Base-by-base conservation (phyloP, 2,797 vertebrate genomes). In the Malurus splendens region DNA sequence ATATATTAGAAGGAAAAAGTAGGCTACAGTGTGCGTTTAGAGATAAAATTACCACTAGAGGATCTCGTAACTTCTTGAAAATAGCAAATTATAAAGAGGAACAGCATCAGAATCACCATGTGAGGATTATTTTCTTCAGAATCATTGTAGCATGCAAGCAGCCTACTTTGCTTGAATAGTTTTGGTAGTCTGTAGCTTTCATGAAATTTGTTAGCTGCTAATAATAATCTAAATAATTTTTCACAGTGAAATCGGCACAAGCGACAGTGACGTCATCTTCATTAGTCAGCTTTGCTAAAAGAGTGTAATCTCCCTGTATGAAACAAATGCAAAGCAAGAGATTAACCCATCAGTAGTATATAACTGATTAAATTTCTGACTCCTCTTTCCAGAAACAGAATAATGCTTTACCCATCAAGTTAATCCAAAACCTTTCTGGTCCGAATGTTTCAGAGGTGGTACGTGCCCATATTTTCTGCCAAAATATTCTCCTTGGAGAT, bases 211-310 rank as follows among this genome's bases (percentile, higher is more conserved):
- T 28, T 70, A 75, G 30, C 75, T 75, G 47, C 64, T 93, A 94
- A 45, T 95, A 70, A 76, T 86, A 90, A 1, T 74, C 83, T 91
- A 94, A 95, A 84, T 89, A 94, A 65, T 90, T 92, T 65, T 87
- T 90, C 75, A 97, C 38, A 0, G 95, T 97, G 6, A 96, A 90
- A 12, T 97, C 94, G 4, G 90, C 96, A 25, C 97, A 97, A 48
- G 89, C 95, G 0, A 97, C 56, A 2, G 23, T 92, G 77, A 41
- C 22, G 0, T 3, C 68, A 22, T 96, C 92, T 92, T 95, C 90
- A 23, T 96, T 96, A 44, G 95, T 93, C 44, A 97, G 62, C 72
- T 87, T 89, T 60, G 95, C 71, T 88, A 78, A 78, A 62, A 97
- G 0, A 4, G 62, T 77, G 66, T 96, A 97, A 73, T 96, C 85